Evolutionary conservation across 2,888 invertebrate genomes (phyloP), one percentile per base, ranked within the genome.

Genomic region (Liopterus haemorrhoidalis): DNA sequence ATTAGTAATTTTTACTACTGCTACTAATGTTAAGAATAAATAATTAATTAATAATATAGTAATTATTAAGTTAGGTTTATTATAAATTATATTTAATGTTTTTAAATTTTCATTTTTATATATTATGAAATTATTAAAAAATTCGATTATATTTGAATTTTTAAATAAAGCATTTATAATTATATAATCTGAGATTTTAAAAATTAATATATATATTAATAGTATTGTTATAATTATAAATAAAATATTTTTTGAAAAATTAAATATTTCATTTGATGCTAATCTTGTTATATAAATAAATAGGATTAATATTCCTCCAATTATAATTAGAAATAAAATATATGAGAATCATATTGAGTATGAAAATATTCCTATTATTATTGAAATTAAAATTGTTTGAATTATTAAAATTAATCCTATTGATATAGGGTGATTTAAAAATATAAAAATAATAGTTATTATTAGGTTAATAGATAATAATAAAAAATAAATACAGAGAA

Each of bases 281-380:
- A 78, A 60, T 53, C 77, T 78, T 45, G 75, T 74, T 2, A 81
- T 72, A 64, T 81, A 81, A 64, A 79, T 71, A 69, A 81, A 79
- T 69, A 81, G 55, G 5, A 81, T 72, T 70, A 81, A 55, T 70
- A 81, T 66, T 11, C 79, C 79, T 14, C 80, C 77, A 62, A 80
- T 58, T 63, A 79, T 76, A 56, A 75, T 71, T 68, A 79, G 58
- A 59, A 79, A 76, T 69, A 78, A 57, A 61, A 79, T 74, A 65
- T 77, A 77, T 0, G 75, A 75, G 58, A 73, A 78, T 75, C 76
- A 78, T 57, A 72, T 74, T 46, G 69, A 70, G 63, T 68, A 64
- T 54, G 68, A 67, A 60, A 74, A 52, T 62, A 71, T 59, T 37
- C 74, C 70, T 51, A 70, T 61, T 30, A 72, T 57, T 63, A 76